A percentile compares a stretch with the other conserved stretches of the same genome.
phyloP scores from a whole-genome alignment of 2,888 invertebrate genomes.

The Amphimallon solstitiale region DNA sequence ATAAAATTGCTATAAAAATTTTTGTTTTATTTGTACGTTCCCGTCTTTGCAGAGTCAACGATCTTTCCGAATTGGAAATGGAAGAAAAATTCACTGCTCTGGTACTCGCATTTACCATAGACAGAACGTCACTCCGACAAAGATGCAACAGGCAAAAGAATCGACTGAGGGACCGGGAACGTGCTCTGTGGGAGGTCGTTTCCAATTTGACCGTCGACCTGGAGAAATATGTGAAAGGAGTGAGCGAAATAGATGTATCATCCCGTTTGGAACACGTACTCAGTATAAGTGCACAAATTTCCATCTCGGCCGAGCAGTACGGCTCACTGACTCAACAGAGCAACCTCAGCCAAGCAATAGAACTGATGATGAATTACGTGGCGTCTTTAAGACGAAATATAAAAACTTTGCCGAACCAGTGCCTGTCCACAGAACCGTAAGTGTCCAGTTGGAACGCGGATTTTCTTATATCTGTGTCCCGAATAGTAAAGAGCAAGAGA shows the following conservation, averaged over 20 bases:
- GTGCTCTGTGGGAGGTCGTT: conserved; percentile 16
- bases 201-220: conserved; percentile 4
- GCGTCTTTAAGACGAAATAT: conserved; percentile 32
- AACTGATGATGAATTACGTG: conserved; percentile 42
- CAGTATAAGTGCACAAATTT: conserved; percentile 29
- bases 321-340: conserved; percentile 42
- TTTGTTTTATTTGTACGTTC: not conserved
- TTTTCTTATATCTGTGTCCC: too few relatives aligned
- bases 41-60: conserved; percentile 25
- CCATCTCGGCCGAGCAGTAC: conserved; percentile 43
- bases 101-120: conserved; percentile 39
- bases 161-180: conserved; percentile 23
- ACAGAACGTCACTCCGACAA: conserved; percentile 32
- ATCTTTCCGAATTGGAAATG: conserved; percentile 33
- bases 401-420: conserved; percentile 31
- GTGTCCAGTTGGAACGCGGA: too few relatives aligned
- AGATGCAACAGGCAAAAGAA: conserved; percentile 31
- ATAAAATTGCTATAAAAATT: not conserved
- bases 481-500: too few relatives aligned
- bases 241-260: conserved; percentile 8
- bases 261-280: conserved; percentile 30
- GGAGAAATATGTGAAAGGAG: conserved; percentile 9
- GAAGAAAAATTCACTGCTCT: conserved; percentile 41
- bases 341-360: conserved; percentile 33
- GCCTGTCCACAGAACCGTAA: conserved; percentile 35